Conservation (phyloP, 2,888 invertebrate species). For the Drosophila recens region DNA sequence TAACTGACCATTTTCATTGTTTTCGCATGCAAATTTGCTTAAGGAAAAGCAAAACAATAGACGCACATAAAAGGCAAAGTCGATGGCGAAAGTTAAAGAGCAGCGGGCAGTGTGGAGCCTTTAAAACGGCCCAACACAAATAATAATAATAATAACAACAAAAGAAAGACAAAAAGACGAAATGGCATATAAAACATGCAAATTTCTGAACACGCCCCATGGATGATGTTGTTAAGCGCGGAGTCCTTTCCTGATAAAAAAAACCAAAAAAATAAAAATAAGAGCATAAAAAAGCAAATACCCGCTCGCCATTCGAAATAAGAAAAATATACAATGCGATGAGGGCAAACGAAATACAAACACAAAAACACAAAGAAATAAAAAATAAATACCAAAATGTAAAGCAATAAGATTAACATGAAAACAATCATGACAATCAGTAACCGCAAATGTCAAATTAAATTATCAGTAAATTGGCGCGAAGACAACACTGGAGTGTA, state of each 20-base stretch:
- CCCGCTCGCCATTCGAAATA: conserved; percentile 59
- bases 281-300: conserved; percentile 77
- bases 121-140: conserved; percentile 54
- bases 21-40: conserved; percentile 71
- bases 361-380: conserved; percentile 40
- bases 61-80: conserved; percentile 41
- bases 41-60: conserved; percentile 59
- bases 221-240: conserved; percentile 67
- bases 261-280: conserved; percentile 48
- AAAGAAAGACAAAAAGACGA: conserved; percentile 29
- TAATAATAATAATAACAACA: conserved; percentile 20
- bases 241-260: conserved; percentile 37
- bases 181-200: conserved; percentile 72
- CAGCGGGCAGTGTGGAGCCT: conserved; percentile 41
- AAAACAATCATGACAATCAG: conserved; percentile 83
- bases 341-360: conserved; percentile 39
- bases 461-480: conserved; percentile 83
- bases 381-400: conserved; percentile 43
- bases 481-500: conserved; percentile 34
- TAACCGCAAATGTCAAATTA: conserved; percentile 83
- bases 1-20: conserved; percentile 76
- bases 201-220: conserved; percentile 71
- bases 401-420: conserved; percentile 81
- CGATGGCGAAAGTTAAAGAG: conserved; percentile 49
- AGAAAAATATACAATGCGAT: conserved; percentile 57